Evolutionary conservation across 2,797 vertebrate species (phyloP), one percentile per base, ranked within the genome.

Genomic region (Rallus crepitans): DNA sequence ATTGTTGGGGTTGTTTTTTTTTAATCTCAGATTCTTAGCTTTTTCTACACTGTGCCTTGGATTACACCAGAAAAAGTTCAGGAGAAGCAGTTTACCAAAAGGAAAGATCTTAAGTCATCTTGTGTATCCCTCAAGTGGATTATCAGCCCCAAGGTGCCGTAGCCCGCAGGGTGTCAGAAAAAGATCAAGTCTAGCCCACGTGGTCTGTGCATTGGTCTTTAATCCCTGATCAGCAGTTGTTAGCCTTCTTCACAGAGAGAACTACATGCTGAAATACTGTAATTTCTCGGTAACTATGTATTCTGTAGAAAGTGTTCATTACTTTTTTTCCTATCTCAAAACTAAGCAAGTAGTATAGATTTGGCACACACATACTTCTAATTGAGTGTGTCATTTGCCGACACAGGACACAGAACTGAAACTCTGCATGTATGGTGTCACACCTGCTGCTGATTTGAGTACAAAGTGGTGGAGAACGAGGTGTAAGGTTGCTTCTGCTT

Each of bases 181-280:
- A n/a, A 89, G 90, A 82, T 81, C 79, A 0, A 7, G 66, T 20
- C 65, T 19, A 39, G 40, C 35, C n/a, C 31, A 1, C 1, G 4
- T 28, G n/a, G 27, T 48, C 31, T 60, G 23, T 55, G 53, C 0
- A 0, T 81, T 83, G 64, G 52, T 39, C n/a, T 66, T 82, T 52
- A 55, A 70, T 87, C 28, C 16, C 13, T 0, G 0, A 4, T 47
- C 9, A 48, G 39, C 1, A 0, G 2, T 37, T 72, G n/a, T 30
- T 21, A 27, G n/a, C 35, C 82, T 39, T 45, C 23, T 35, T 45
- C 1, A 0, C 13, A 21, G 23, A 80, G 31, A 68, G 31, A 55
- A 37, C 66, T 85, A 48, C 4, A 9, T 40, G 30, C 39, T 68
- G 47, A 69, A 93, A 33, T 61, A 64, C 15, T 17, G 3, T 30